These are phyloP conservation scores for Tetraneura akinire DNA, from an alignment of 1,140 invertebrate genomes.

Conservation along the genomic window DNA sequence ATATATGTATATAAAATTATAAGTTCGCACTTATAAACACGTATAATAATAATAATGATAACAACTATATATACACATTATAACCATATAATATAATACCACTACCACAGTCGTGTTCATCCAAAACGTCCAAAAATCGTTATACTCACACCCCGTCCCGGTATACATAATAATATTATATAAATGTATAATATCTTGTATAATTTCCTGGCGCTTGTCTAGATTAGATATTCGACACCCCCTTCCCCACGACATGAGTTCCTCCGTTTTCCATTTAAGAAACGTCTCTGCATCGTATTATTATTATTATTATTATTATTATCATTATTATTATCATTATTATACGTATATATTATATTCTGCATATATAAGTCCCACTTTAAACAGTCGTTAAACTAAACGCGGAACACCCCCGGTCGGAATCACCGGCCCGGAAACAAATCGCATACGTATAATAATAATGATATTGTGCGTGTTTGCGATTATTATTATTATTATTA, in stretches of 20 bases:
- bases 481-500: no score
- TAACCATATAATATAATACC: slow-evolving; percentile 38
- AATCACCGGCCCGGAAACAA: slow-evolving; percentile 38
- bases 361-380: slow-evolving; percentile 26
- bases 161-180: no score
- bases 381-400: slow-evolving; percentile 50
- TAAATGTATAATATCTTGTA: slow-evolving; percentile 32
- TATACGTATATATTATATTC: no score
- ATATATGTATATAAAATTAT: background rate
- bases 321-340: no score
- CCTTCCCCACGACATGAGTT: background rate
- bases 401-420: background rate
- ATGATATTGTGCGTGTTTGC: background rate
- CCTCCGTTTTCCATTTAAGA: slow-evolving; percentile 46
- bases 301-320: no score
- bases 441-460: slow-evolving; percentile 12
- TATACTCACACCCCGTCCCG: background rate
- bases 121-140: slow-evolving; percentile 30
- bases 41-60: no score
- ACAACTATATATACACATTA: background rate
- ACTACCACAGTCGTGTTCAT: background rate
- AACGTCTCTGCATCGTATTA: slow-evolving; percentile 16
- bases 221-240: slow-evolving; percentile 43
- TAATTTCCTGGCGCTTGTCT: slow-evolving; percentile 49
- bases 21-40: slow-evolving; percentile 6